phyloP scores from a whole-genome alignment of 2,113 vertebrate species.

The Cettia cetti region DNA sequence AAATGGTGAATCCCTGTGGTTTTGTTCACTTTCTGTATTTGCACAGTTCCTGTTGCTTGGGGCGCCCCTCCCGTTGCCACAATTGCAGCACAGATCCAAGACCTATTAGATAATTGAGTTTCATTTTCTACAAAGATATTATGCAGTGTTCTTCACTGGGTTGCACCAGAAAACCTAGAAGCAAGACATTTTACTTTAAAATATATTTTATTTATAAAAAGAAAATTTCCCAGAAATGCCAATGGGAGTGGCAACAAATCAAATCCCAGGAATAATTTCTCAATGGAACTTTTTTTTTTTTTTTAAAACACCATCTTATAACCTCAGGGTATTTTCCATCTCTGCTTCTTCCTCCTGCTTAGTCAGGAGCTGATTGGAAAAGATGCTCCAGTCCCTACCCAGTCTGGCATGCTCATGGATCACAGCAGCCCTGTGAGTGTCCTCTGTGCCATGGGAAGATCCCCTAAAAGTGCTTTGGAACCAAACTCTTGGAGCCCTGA shows the following conservation, averaged over 20 bases:
- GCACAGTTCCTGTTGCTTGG: neutral
- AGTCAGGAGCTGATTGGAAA: neutral
- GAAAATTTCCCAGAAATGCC: constrained; percentile 5
- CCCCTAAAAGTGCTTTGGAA: neutral
- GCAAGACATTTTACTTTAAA: neutral
- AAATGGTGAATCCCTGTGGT: neutral
- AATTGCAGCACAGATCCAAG: neutral
- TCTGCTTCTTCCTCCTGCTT: neutral
- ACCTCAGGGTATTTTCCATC: constrained; percentile 1
- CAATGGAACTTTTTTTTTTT: neutral
- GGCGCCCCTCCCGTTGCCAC: rapidly evolving
- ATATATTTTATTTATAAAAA: constrained; percentile 17
- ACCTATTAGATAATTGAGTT: neutral
- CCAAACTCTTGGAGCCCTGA: neutral
- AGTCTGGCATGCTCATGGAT: neutral
- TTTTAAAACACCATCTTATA: neutral
- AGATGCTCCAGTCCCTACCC: neutral
- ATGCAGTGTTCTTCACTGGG: neutral
- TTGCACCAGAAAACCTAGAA: neutral
- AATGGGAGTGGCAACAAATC: neutral
- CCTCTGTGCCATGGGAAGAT: neutral
- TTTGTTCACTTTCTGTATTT: neutral
- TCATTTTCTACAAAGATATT: neutral
- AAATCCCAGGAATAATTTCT: neutral
- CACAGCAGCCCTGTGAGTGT: neutral